Evolutionary conservation across 1,140 invertebrate species (phyloP), one percentile per base, ranked within the genome.

Genomic region (Neodiprion pinetum): DNA sequence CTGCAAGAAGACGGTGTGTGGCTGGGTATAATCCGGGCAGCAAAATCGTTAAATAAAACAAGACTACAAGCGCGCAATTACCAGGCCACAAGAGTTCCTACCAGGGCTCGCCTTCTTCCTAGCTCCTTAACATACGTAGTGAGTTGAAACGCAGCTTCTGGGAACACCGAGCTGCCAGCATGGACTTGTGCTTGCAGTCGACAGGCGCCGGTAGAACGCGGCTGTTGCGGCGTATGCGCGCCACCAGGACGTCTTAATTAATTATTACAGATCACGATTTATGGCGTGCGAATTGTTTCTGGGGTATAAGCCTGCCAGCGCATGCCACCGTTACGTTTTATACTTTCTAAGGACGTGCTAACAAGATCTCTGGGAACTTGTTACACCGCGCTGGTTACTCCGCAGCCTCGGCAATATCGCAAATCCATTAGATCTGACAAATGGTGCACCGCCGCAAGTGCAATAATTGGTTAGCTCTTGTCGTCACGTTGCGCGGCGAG

Each of bases 261-360:
- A 76, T 76, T 76, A 76, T 76, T 76, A 73, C 61, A 71, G 72
- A 76, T 65, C 47, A 53, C 47, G 67, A 76, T 76, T 76, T 76
- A 73, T 73, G 40, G 72, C 68, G 72, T 72, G 72, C 50, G 69
- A 76, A 76, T 76, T 67, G 40, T 70, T 68, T 67, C 65, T 65
- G 11, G 53, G 53, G 53, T 61, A 40, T 40, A 61, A 61, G 53
- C n/a, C 11, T 61, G 53, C 11, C 53, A 7, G 53, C 28, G 53
- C 28, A 40, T 40, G 28, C 53, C n/a, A 61, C 53, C 53, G 53
- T 17, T 17, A 17, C 53, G n/a, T 61, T 17, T 61, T 17, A 61
- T 12, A 61, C 53, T 61, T 61, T 61, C 53, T 61, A 61, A 61
- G 53, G 53, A 61, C 53, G 53, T 61, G 53, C 53, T 12, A 61